Percentiles rank a stretch among this genome's conserved stretches.
Evolutionary conservation across 2,797 vertebrate genomes (phyloP).

Genomic region (Pteronotus mesoamericanus): DNA sequence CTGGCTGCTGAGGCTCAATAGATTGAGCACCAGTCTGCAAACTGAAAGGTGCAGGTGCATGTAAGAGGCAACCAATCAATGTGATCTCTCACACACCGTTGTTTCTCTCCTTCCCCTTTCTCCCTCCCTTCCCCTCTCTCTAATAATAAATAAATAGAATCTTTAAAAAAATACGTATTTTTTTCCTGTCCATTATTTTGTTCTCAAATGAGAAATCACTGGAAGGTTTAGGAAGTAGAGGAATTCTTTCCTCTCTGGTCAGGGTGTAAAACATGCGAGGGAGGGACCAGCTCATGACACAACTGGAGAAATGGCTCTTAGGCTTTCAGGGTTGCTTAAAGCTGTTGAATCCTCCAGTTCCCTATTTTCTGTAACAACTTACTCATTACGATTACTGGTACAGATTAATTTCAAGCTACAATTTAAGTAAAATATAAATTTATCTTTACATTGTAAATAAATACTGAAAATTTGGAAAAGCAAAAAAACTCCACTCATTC

Average conservation of each 20-base stretch:
- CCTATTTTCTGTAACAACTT: not conserved
- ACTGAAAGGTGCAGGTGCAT: not conserved
- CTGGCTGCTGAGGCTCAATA: not conserved
- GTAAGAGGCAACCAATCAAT: not conserved
- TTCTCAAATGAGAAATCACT: constrained; percentile 28
- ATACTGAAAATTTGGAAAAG: not conserved
- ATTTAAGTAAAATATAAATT: not conserved
- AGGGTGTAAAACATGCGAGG: not conserved
- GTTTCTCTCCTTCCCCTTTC: too few relatives aligned
- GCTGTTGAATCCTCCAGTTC: not conserved
- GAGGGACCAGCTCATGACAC: not conserved
- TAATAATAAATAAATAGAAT: not conserved
- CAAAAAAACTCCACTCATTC: not conserved
- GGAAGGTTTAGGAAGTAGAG: not conserved
- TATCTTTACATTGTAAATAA: constrained; percentile 23
- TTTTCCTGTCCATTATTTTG: constrained; percentile 8
- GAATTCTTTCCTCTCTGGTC: not conserved
- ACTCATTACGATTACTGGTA: not conserved
- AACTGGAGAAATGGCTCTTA: not conserved
- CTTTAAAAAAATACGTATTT: not conserved
- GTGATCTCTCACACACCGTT: not conserved
- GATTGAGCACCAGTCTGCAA: not conserved
- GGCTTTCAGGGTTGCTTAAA: not conserved
- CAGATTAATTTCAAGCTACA: not conserved
- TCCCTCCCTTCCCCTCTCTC: too few relatives aligned